These are phyloP conservation scores for Lepidochitona cinerea DNA, from an alignment of 2,888 invertebrate species.

Conservation along the genomic window DNA sequence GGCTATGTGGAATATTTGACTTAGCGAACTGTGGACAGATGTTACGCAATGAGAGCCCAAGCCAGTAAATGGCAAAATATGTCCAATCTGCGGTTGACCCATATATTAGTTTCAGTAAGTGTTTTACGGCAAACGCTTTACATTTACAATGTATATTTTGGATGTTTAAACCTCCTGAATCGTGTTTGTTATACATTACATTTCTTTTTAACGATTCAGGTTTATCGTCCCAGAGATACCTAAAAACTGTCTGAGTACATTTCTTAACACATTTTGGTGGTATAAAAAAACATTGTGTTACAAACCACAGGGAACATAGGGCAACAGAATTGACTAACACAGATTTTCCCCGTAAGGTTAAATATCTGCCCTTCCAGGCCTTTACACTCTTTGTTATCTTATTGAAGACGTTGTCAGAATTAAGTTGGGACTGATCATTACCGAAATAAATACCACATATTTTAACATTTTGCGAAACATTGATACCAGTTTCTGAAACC, in stretches of 20 bases:
- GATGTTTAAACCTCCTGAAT: background rate
- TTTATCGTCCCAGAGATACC: background rate
- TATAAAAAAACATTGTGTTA: background rate
- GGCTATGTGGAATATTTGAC: background rate
- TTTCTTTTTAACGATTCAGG: background rate
- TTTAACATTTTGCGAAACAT: background rate
- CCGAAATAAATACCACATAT: background rate
- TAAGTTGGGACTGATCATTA: background rate
- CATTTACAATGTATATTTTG: background rate
- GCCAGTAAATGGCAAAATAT: conserved; percentile 5
- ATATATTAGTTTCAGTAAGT: background rate
- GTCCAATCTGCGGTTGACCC: background rate
- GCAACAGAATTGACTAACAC: background rate
- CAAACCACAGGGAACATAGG: background rate
- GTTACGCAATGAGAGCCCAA: background rate
- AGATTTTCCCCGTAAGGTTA: background rate
- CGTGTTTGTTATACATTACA: background rate
- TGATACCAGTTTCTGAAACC: background rate
- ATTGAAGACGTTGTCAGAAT: background rate
- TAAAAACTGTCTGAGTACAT: background rate
- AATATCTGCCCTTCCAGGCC: background rate
- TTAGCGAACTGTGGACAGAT: background rate
- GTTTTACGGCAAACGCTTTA: background rate
- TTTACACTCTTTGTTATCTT: background rate
- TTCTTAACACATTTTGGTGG: background rate